These are phyloP conservation scores for Progne subis DNA, from an alignment of 2,113 vertebrate genomes.

Conservation along the genomic window DNA sequence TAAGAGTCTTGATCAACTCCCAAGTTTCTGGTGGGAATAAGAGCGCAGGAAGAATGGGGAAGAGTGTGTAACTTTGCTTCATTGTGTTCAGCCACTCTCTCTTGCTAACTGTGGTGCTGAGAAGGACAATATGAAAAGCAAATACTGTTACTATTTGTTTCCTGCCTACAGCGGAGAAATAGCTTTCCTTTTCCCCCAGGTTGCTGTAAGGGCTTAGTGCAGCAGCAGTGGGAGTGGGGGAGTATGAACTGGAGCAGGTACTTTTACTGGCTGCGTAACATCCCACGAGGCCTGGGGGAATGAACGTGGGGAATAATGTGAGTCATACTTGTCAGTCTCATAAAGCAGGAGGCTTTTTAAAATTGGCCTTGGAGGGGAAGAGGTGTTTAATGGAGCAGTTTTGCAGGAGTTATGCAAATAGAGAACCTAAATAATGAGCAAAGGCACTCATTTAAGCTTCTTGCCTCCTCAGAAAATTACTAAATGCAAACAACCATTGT, in stretches of 20 bases:
- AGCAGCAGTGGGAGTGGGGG: background rate
- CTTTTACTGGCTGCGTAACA: background rate
- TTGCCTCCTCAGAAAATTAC: slow-evolving; percentile 3
- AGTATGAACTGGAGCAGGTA: slow-evolving; percentile 33
- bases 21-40: background rate
- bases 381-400: slow-evolving; percentile 57
- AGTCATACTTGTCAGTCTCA: slow-evolving; percentile 40
- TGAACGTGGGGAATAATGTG: slow-evolving; percentile 11
- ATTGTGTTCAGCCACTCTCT: background rate
- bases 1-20: background rate
- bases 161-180: background rate
- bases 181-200: background rate
- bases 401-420: slow-evolving; percentile 46
- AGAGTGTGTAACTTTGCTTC: background rate
- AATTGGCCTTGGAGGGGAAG: slow-evolving; percentile 35
- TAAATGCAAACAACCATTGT: background rate
- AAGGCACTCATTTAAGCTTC: background rate
- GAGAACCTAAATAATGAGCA: slow-evolving; percentile 37
- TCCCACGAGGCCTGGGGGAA: background rate
- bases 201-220: background rate
- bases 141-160: background rate
- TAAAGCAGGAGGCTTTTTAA: slow-evolving; percentile 28
- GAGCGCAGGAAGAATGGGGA: background rate
- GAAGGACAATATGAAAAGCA: background rate
- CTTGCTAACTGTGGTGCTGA: background rate